These are phyloP conservation scores for Chironomus riparius DNA, from an alignment of 2,888 invertebrate genomes.

Conservation along the genomic window DNA sequence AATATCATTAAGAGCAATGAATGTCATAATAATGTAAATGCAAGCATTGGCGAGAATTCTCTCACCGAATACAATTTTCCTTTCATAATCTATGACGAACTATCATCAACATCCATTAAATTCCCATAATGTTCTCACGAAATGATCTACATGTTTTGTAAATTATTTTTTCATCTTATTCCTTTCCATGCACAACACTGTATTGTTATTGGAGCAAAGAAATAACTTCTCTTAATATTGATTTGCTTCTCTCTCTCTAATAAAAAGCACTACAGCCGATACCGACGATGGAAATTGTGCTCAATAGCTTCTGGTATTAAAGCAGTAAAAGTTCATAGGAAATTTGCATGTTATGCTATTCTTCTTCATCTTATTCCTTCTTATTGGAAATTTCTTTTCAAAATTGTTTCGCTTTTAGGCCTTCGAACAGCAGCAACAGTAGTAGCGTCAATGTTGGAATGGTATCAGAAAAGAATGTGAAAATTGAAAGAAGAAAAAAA, in stretches of 20 bases:
- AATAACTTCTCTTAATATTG: not conserved
- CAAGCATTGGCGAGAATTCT: not conserved
- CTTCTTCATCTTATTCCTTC: not conserved
- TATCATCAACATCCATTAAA: constrained; percentile 8
- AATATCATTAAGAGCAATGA: not conserved
- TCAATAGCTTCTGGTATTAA: constrained; percentile 25
- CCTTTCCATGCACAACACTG: not conserved
- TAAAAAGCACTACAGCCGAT: not conserved
- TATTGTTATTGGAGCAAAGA: not conserved
- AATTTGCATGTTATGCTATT: constrained; percentile 16
- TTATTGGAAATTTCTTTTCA: not conserved
- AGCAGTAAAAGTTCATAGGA: not conserved
- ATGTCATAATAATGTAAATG: not conserved
- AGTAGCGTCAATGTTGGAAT: not conserved
- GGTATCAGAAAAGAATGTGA: too few species aligned
- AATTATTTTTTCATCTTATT: not conserved
- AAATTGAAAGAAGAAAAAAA: not conserved
- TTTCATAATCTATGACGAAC: not conserved
- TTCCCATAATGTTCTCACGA: constrained; percentile 6
- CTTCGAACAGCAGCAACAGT: not conserved
- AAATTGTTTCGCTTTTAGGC: constrained; percentile 15
- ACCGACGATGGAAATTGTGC: not conserved
- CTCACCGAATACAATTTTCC: not conserved
- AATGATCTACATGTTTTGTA: constrained; percentile 8
- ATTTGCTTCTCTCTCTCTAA: constrained; percentile 10